Conservation (phyloP, 1,140 invertebrate species). For the Aethina tumida region DNA sequence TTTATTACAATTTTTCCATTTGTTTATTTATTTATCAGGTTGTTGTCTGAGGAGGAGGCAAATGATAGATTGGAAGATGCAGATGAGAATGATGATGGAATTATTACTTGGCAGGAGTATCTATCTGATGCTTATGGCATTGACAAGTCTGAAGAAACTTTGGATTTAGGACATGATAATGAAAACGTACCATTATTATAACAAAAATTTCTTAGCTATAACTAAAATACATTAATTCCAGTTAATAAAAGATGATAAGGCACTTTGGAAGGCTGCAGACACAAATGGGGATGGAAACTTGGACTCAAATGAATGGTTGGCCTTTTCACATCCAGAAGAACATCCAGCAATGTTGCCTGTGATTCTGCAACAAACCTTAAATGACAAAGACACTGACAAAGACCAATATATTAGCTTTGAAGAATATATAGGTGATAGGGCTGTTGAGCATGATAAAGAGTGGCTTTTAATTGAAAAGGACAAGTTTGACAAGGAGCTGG, state of each 20-base stretch:
- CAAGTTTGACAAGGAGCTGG: constrained; percentile 83
- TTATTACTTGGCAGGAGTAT: constrained; percentile 84
- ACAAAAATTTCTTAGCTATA: neutral
- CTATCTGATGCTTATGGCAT: constrained; percentile 69
- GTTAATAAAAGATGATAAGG: constrained; percentile 70
- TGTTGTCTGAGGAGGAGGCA: constrained; percentile 80
- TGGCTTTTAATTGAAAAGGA: constrained; percentile 79
- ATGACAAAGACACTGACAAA: constrained; percentile 75
- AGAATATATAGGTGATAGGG: constrained; percentile 72
- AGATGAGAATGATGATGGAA: constrained; percentile 73
- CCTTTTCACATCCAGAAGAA: constrained; percentile 92
- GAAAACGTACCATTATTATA: constrained; percentile 17
- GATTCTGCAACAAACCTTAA: constrained; percentile 72
- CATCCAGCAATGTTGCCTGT: constrained; percentile 78
- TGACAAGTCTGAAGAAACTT: constrained; percentile 37
- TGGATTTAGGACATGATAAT: constrained; percentile 22
- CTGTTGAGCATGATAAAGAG: constrained; percentile 64
- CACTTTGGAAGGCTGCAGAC: constrained; percentile 82
- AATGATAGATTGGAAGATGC: constrained; percentile 76
- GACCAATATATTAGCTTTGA: constrained; percentile 77
- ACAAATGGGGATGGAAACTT: constrained; percentile 71
- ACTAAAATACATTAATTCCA: constrained; percentile 21
- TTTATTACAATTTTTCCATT: constrained; percentile 2
- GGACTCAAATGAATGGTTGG: constrained; percentile 70
- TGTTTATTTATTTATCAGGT: constrained; percentile 41